A percentile compares a stretch with the other conserved stretches of the same genome.
These are phyloP conservation scores for Todiramphus chloris DNA, from an alignment of 2,113 vertebrate species.

Conservation along the genomic window DNA sequence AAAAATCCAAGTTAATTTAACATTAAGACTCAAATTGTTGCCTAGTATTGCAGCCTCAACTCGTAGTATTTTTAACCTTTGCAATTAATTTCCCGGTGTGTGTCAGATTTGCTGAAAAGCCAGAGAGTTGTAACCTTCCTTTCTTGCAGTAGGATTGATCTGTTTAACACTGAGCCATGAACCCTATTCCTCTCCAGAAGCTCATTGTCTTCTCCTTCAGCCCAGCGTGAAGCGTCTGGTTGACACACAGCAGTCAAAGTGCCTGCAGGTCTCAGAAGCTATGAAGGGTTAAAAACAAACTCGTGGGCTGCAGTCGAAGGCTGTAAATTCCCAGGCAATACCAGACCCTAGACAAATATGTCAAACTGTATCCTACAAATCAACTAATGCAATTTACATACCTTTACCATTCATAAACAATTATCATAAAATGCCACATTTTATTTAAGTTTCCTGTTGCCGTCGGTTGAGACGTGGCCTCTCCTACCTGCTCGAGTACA, in stretches of 20 bases:
- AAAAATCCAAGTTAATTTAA: conserved; percentile 56
- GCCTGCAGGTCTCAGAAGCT: conserved; percentile 36
- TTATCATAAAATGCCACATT: neutral
- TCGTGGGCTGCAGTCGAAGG: neutral
- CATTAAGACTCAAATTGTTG: conserved; percentile 31
- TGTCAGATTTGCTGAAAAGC: conserved; percentile 29
- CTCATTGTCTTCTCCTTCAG: neutral
- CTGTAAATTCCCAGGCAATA: conserved; percentile 3
- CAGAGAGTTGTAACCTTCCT: conserved; percentile 2
- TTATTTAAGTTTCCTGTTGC: neutral
- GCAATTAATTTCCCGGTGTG: neutral
- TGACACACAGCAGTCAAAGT: neutral
- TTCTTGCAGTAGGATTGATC: neutral
- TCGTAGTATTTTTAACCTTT: conserved; percentile 25
- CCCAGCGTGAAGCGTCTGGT: neutral
- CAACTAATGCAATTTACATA: neutral
- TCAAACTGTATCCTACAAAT: conserved; percentile 16
- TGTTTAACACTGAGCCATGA: conserved; percentile 16
- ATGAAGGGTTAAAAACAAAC: conserved; percentile 40
- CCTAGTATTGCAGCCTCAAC: neutral
- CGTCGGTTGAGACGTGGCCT: neutral
- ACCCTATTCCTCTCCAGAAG: neutral
- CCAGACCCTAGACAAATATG: neutral
- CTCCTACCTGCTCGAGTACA: neutral
- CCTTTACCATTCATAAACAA: neutral